phyloP scores from a whole-genome alignment of 2,113 vertebrate species.

The Chelonoidis abingdonii region DNA sequence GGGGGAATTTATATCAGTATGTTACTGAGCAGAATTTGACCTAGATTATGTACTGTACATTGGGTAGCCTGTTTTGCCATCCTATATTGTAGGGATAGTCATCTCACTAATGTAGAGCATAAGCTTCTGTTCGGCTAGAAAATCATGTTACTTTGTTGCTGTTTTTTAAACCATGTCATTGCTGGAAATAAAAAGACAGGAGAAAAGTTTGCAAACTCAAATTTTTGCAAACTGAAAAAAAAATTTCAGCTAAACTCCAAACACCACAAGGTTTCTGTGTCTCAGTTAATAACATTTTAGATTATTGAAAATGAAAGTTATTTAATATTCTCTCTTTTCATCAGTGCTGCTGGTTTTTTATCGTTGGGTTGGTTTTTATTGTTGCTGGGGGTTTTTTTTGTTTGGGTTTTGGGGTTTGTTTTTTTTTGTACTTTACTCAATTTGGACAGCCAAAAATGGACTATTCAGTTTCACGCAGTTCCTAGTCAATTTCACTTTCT shows the following conservation, averaged over 20 bases:
- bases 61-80: not conserved
- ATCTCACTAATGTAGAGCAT: not conserved
- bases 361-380: too few relatives aligned
- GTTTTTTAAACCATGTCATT: not conserved
- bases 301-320: not conserved
- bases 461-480: not conserved
- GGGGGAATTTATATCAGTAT: not conserved
- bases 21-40: not conserved
- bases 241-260: not conserved
- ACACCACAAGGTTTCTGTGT: fast-evolving
- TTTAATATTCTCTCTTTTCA: not conserved
- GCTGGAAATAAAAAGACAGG: not conserved
- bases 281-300: not conserved
- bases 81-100: not conserved
- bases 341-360: not conserved
- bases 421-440: not conserved
- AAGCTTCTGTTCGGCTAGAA: not conserved
- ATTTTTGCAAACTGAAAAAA: not conserved
- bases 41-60: not conserved
- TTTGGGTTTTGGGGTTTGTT: too few relatives aligned
- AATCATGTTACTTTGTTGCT: not conserved
- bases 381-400: too few relatives aligned
- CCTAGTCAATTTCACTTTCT: not conserved
- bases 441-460: not conserved
- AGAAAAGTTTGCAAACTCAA: not conserved